A percentile compares a stretch with the other conserved stretches of the same genome.
Conservation (phyloP, 2,888 invertebrate species). For the Heliconius aoede region DNA sequence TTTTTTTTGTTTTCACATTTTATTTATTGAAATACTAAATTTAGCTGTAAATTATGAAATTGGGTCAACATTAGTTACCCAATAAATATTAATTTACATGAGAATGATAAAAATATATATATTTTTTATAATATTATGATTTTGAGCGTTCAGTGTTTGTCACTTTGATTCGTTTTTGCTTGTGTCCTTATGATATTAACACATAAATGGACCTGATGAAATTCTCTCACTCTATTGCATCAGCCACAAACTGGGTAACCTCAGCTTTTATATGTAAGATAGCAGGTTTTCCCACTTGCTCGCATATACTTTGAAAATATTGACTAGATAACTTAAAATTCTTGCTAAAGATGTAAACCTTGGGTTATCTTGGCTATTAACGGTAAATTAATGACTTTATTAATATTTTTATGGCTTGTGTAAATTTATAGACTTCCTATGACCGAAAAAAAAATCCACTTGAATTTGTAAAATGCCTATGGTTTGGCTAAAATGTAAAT, state of each 20-base stretch:
- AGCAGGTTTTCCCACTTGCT: conserved; percentile 63
- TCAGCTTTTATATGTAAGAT: conserved; percentile 60
- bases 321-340: conserved; percentile 44
- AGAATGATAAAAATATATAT: conserved; percentile 2
- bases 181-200: conserved; percentile 10
- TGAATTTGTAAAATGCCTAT: not conserved
- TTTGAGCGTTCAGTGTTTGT: conserved; percentile 17
- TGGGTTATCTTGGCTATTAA: conserved; percentile 6
- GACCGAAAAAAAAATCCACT: not conserved
- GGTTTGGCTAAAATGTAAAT: not conserved
- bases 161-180: conserved; percentile 13
- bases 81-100: conserved; percentile 23
- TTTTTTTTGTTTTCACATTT: not conserved
- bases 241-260: conserved; percentile 69
- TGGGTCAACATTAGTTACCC: conserved; percentile 15
- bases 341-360: conserved; percentile 18
- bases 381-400: conserved; percentile 5
- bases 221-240: conserved; percentile 73
- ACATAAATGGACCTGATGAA: conserved; percentile 67
- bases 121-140: not conserved
- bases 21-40: not conserved
- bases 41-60: conserved; percentile 20
- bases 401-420: conserved; percentile 12
- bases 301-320: conserved; percentile 53
- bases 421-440: conserved; percentile 5